Base-by-base conservation (phyloP, 2,797 vertebrate species). In the Spatula clypeata region DNA sequence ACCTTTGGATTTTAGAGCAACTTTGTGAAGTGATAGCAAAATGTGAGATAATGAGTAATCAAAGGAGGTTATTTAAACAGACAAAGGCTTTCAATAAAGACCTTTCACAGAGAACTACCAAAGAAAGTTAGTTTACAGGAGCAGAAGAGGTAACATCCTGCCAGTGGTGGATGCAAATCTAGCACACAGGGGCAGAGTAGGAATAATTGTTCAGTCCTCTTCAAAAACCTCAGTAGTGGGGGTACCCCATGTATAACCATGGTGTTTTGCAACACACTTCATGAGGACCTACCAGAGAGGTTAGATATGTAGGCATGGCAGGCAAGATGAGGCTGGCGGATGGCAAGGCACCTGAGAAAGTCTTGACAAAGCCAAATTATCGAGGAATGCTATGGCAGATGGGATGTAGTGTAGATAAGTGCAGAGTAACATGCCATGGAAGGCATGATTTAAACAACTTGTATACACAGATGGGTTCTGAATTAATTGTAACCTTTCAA, bases 401-500 rank as follows among this genome's bases (percentile, higher is more conserved):
- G 86, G 95, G 84, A 94, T 83, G 88, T 36, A 11, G 88, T 89
- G 73, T 83, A 93, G 93, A 70, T 92, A 93, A 96, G 60, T n/a
- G 16, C 44, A 92, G 83, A 94, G 89, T 81, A 93, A 93, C 58
- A 62, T 4, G 17, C 79, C 79, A 81, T 95, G 85, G 90, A 97
- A 97, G 80, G 42, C 90, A 93, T 90, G 86, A 95, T 96, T 97
- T 97, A 95, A 97, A 96, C 91, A 94, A 70, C 82, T 93, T 53
- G 15, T 91, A 82, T 86, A 92, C 76, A 80, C 23, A 74, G 69
- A 85, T 87, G 87, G 87, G 66, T 92, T 97, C 88, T 92, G 94
- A 97, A 98, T 96, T 93, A 93, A 94, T 88, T 90, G 87, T 94
- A 93, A 96, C 79, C 93, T 97, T 97, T 95, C 85, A 88, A 82